A percentile compares a stretch with the other conserved stretches of the same genome.
Evolutionary conservation across 2,113 vertebrate genomes (phyloP).

Genomic region (Prunella himalayana): DNA sequence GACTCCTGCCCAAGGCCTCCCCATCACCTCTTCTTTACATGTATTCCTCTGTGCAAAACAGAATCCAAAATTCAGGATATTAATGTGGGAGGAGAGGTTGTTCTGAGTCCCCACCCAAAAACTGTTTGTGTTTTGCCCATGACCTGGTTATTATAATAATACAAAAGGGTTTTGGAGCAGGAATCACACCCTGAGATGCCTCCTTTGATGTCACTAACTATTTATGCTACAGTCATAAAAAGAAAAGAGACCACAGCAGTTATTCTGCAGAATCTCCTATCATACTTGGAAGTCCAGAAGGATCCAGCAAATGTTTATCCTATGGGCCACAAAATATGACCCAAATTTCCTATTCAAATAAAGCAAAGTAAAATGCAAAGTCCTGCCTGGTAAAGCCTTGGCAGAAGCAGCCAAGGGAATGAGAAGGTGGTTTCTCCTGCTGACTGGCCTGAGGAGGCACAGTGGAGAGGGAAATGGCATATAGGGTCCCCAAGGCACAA

Average conservation of each 20-base stretch:
- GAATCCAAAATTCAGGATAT: background rate
- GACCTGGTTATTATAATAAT: background rate
- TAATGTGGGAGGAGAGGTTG: background rate
- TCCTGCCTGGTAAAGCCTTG: background rate
- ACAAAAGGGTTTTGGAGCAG: background rate
- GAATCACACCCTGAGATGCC: background rate
- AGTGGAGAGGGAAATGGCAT: background rate
- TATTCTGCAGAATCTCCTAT: background rate
- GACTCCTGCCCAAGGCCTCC: background rate
- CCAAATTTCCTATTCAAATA: background rate
- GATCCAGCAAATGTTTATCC: background rate
- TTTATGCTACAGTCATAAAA: background rate
- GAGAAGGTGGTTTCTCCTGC: background rate
- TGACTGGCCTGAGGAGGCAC: background rate
- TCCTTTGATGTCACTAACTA: background rate
- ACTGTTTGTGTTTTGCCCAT: background rate
- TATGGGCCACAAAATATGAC: background rate
- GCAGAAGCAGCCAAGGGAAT: background rate
- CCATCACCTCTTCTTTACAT: background rate
- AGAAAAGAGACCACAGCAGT: background rate
- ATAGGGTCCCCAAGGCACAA: accelerated
- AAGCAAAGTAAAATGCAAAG: background rate
- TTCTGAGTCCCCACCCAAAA: background rate
- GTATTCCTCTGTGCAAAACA: background rate
- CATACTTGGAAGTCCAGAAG: background rate